Evolutionary conservation across 2,888 invertebrate genomes (phyloP).

Genomic region (Drosophila ustulata): DNA sequence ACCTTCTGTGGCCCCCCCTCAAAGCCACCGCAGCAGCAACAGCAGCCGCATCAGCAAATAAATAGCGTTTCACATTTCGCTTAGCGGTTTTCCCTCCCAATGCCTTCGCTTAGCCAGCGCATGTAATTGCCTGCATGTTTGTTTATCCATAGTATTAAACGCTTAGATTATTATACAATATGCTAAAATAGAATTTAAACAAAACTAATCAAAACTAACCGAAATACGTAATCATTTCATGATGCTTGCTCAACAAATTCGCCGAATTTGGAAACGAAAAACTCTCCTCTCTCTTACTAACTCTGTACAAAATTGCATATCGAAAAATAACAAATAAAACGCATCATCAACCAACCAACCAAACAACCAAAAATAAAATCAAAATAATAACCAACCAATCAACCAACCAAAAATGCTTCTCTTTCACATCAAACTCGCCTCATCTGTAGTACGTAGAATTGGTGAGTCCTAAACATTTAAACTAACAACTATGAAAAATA

Average conservation of each 20-base stretch:
- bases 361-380: slow-evolving; percentile 20
- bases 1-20: neutral
- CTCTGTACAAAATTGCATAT: slow-evolving; percentile 76
- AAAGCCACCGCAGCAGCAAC: slow-evolving; percentile 25
- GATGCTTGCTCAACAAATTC: slow-evolving; percentile 77
- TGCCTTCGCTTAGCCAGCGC: slow-evolving; percentile 40
- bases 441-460: slow-evolving; percentile 80
- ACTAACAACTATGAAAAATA: slow-evolving; percentile 14
- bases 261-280: slow-evolving; percentile 70
- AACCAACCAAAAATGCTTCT: slow-evolving; percentile 65
- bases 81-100: slow-evolving; percentile 59
- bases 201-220: slow-evolving; percentile 12
- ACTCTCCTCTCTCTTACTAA: slow-evolving; percentile 27
- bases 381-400: slow-evolving; percentile 38
- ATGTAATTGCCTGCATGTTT: slow-evolving; percentile 42
- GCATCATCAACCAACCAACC: slow-evolving; percentile 56
- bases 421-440: slow-evolving; percentile 57
- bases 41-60: slow-evolving; percentile 66
- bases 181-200: neutral
- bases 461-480: slow-evolving; percentile 58
- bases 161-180: slow-evolving; percentile 15
- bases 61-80: slow-evolving; percentile 78
- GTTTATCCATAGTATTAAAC: slow-evolving; percentile 36
- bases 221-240: slow-evolving; percentile 69
- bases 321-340: slow-evolving; percentile 43